Percentiles rank a stretch among this genome's conserved stretches.
These are phyloP conservation scores for Aurelia sp. DNA, from an alignment of 30 jellyfish, hydroid and myxozoan species.

Conservation along the genomic window DNA sequence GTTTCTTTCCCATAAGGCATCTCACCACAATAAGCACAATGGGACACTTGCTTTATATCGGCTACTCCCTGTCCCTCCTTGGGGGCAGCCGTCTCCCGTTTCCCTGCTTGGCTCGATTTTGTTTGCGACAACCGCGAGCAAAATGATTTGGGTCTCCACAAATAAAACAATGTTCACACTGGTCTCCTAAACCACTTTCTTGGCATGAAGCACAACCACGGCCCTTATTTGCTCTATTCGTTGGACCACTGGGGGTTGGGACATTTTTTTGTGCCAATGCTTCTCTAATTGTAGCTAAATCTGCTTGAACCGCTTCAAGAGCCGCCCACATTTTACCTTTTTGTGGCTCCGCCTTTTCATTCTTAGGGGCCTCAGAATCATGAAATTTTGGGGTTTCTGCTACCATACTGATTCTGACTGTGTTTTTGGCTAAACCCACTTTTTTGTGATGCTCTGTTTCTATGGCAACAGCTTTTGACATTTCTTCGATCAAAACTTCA, in stretches of 20 bases:
- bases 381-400: not conserved
- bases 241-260: not conserved
- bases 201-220: conserved; percentile 28
- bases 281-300: not conserved
- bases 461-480: conserved; percentile 49
- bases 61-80: too few relatives aligned
- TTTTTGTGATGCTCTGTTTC: conserved; percentile 31
- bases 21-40: too few relatives aligned
- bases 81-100: too few relatives aligned
- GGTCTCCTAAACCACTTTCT: conserved; percentile 16
- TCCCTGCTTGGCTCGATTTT: not conserved
- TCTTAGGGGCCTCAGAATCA: conserved; percentile 3
- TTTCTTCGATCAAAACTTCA: conserved; percentile 29
- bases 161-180: conserved; percentile 35
- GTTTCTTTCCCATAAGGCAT: too few relatives aligned
- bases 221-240: not conserved
- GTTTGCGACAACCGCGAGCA: conserved; percentile 14
- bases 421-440: conserved; percentile 36
- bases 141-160: conserved; percentile 31
- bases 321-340: conserved; percentile 27
- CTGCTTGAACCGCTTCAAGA: conserved; percentile 14
- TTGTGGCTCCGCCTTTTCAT: conserved; percentile 20
- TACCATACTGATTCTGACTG: conserved; percentile 33
- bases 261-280: not conserved
- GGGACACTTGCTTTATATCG: too few relatives aligned